phyloP scores from a whole-genome alignment of 2,888 invertebrate genomes.

The Drymonia ruficornis region DNA sequence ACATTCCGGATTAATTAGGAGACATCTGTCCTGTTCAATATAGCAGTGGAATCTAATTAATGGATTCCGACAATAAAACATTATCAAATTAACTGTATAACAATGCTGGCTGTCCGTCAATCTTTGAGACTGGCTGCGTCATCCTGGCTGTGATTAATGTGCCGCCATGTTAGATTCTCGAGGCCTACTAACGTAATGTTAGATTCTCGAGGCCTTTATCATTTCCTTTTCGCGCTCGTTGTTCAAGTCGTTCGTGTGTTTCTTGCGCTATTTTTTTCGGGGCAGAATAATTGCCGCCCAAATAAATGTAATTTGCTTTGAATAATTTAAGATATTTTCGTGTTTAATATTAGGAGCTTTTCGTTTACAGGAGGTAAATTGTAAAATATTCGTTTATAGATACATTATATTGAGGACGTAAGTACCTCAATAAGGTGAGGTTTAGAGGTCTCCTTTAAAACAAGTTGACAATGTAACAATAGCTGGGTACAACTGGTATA shows the following conservation, averaged over 20 bases:
- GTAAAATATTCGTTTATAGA: no score
- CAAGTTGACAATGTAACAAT: no score
- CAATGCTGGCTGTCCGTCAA: conserved; percentile 25
- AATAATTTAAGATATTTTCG: not conserved
- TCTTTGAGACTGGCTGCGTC: conserved; percentile 26
- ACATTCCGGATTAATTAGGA: not conserved
- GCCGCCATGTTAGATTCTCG: conserved; percentile 37
- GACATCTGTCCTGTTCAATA: not conserved
- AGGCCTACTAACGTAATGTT: conserved; percentile 17
- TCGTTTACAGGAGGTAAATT: no score
- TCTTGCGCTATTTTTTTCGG: conserved; percentile 8
- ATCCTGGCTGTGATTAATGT: conserved; percentile 42
- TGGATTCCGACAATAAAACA: conserved; percentile 4
- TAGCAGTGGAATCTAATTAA: not conserved
- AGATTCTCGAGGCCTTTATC: conserved; percentile 24
- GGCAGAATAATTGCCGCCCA: not conserved
- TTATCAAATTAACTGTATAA: conserved; percentile 14
- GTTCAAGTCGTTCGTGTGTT: conserved; percentile 14
- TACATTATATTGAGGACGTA: no score
- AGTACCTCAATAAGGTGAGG: no score
- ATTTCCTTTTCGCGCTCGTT: conserved; percentile 14
- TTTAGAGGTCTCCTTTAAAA: no score
- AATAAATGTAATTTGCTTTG: conserved; percentile 1
- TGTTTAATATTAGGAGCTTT: no score
- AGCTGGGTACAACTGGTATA: no score